Evolutionary conservation across 2,888 invertebrate species (phyloP).

Genomic region (Tenthredo scrophulariae): DNA sequence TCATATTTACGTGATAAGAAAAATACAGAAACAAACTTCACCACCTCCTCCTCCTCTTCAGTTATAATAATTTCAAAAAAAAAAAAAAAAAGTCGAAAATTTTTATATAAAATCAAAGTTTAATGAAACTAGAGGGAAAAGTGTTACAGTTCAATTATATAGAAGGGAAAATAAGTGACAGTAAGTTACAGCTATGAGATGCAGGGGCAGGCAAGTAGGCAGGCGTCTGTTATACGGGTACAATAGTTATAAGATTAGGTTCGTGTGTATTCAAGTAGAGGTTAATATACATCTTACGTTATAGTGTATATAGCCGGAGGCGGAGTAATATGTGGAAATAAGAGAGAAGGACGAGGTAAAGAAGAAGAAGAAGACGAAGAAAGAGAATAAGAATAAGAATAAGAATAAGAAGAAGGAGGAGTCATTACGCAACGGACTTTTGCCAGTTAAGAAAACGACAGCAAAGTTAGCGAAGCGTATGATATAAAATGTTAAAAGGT

Average conservation of each 20-base stretch:
- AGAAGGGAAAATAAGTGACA: background rate
- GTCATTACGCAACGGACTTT: slow-evolving; percentile 70
- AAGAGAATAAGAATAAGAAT: background rate
- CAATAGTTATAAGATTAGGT: slow-evolving; percentile 1
- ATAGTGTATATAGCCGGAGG: background rate
- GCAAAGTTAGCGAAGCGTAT: slow-evolving; percentile 68
- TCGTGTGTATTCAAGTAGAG: background rate
- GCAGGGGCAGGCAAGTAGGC: background rate
- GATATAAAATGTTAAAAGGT: slow-evolving; percentile 56
- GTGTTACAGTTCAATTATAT: background rate
- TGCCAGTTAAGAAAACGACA: slow-evolving; percentile 70
- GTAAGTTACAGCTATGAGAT: background rate
- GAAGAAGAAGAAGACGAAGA: background rate
- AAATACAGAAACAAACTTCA: background rate
- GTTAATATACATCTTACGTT: slow-evolving; percentile 6
- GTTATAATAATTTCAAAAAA: background rate
- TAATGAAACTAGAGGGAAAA: too few species aligned
- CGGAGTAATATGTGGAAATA: background rate
- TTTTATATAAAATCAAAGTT: too few species aligned
- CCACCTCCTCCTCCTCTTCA: background rate
- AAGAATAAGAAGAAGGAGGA: background rate
- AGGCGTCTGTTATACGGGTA: slow-evolving; percentile 24
- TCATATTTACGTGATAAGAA: background rate
- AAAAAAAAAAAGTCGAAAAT: background rate
- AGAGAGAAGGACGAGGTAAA: slow-evolving; percentile 11